Base-by-base conservation (phyloP, 2,113 vertebrate genomes). In the Ploceus nigricollis region DNA sequence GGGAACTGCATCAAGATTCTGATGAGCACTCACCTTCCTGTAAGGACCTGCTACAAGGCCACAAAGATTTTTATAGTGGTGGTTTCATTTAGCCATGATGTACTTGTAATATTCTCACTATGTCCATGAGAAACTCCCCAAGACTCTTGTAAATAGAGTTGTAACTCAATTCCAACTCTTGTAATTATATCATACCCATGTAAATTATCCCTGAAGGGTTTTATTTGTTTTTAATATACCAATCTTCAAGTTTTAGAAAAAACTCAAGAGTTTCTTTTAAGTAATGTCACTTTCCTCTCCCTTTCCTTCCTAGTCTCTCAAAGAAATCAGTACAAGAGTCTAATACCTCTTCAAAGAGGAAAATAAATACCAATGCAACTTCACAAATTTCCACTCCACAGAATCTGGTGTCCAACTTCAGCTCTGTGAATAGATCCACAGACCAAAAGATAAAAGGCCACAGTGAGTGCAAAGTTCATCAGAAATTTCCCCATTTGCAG, bases 1-100 rank as follows among this genome's bases (percentile, higher is more conserved):
- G 82, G 76, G 94, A 96, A 94, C 79, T 50, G 64, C 76, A 81
- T 39, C 44, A 45, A 51, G 54, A 68, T 88, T 72, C 88, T 93
- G 71, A 90, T 80, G 89, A 92, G 44, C 45, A 81, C 68, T 89
- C 27, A 33, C 60, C 80, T 86, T 90, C 94, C 86, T 97, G 95
- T 93, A 91, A 66, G 92, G 73, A 95, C 96, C 87, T 97, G 91
- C 70, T 82, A 24, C 87, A 86, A 92, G 86, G 64, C 93, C 95
- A 94, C 87, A 89, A 73, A 54, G 51, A 75, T 63, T 86, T 94
- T 90, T 83, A 93, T 39, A 76, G 50, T 63, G 71, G 42, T 90
- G 60, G 68, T 93, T 97, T 93, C 79, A 92, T 61, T 83, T 40
- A 92, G 90, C 64, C 53, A n/a, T 39, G 60, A 80, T 54, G 42